Base-by-base conservation (phyloP, 2,888 invertebrate species). In the Lithosia quadra region DNA sequence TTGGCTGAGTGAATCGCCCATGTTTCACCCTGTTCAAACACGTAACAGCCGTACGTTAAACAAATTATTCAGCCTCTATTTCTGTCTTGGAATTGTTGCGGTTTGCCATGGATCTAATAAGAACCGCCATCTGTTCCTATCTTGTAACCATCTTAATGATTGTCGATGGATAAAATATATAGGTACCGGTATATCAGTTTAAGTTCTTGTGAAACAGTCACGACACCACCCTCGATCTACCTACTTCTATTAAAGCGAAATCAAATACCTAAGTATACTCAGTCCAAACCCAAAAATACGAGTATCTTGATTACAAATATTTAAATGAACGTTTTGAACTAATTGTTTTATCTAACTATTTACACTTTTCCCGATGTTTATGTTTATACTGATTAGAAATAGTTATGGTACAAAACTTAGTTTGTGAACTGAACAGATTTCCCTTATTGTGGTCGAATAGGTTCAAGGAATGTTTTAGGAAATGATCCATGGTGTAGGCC, bases 1-100 rank as follows among this genome's bases (percentile, higher is more conserved):
- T 86, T 91, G 90, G 87, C 81, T 88, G 89, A 90, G 85, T 88
- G 91, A 86, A 82, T 86, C 83, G 78, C 75, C 79, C 77, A 81
- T 82, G 83, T 80, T 78, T 77, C 75, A 74, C 66, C 68, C 72
- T 74, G 75, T 75, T 76, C 72, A 77, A 83, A 79, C 76, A 80
- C 75, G 76, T 81, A 81, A 83, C 84, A 79, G 83, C 76, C 74
- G 79, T 76, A 74, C 80, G 77, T 75, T 73, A 78, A 83, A 86
- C 80, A 84, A 81, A 84, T 87, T 80, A 87, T 84, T 83, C 76
- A 80, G 77, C 65, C 76, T 74, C 68, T 78, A 82, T 85, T 80
- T 77, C 68, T 71, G 76, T 77, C 70, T 76, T 75, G 73, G 22
- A 75, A 81, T 77, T 79, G 72, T 75, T 70, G 66, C 62, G 28